phyloP scores from a whole-genome alignment of 2,888 invertebrate genomes.

The Hetaerina titia region DNA sequence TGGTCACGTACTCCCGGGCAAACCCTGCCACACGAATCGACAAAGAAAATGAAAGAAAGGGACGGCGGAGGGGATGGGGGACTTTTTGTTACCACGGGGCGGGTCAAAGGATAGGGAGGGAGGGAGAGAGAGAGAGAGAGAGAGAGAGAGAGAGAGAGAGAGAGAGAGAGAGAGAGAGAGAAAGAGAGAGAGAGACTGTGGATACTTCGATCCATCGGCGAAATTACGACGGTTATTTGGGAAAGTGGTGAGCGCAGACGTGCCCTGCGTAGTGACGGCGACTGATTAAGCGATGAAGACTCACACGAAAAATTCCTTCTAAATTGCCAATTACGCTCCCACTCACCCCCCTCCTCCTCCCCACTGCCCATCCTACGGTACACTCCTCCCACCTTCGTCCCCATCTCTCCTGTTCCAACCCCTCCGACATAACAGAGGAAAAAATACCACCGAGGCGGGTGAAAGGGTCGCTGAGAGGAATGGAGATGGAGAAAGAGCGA shows the following conservation, averaged over 20 bases:
- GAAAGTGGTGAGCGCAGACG: constrained; percentile 12
- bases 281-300: constrained; percentile 39
- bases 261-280: constrained; percentile 5
- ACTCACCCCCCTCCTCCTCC: background rate
- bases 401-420: background rate
- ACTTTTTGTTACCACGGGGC: background rate
- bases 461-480: background rate
- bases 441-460: background rate
- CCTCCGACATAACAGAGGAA: background rate
- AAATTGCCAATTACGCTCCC: constrained; percentile 35
- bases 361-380: background rate
- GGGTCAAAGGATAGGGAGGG: background rate
- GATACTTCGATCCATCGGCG: constrained; percentile 24
- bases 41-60: background rate
- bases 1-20: no score
- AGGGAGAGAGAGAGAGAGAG: background rate
- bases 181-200: background rate
- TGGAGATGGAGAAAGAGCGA: background rate
- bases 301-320: constrained; percentile 33
- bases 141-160: background rate
- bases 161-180: background rate
- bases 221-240: constrained; percentile 39
- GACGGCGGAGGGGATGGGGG: background rate
- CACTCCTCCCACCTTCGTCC: no score
- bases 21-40: no score